Percentiles rank a stretch among this genome's conserved stretches.
Evolutionary conservation across 2,113 vertebrate species (phyloP).

Genomic region (Istiophorus platypterus): DNA sequence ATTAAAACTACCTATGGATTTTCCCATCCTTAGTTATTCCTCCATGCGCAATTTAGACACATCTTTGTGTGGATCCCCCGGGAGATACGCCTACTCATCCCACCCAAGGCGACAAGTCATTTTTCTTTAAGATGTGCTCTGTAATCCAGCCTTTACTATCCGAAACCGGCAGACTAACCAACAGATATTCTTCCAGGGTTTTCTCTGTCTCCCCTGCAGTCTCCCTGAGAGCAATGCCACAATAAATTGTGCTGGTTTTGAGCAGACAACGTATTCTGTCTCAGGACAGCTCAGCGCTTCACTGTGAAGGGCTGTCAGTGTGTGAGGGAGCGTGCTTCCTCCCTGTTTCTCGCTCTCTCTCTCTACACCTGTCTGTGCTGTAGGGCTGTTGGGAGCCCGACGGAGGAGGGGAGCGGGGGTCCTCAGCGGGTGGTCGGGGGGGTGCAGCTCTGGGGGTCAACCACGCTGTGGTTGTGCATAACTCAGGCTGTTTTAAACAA

Average conservation of each 20-base stretch:
- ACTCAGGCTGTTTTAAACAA: slow-evolving; percentile 57
- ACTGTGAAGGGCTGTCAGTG: slow-evolving; percentile 65
- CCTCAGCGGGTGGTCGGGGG: slow-evolving; percentile 37
- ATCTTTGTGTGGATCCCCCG: slow-evolving; percentile 61
- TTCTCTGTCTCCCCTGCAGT: slow-evolving; percentile 48
- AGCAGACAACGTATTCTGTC: slow-evolving; percentile 59
- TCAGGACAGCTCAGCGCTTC: slow-evolving; percentile 65
- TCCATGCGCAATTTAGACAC: slow-evolving; percentile 57
- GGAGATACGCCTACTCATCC: slow-evolving; percentile 69
- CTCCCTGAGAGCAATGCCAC: slow-evolving; percentile 57
- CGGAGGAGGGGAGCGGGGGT: neutral
- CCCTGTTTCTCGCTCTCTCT: slow-evolving; percentile 11
- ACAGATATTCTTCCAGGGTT: slow-evolving; percentile 49
- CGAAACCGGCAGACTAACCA: slow-evolving; percentile 49
- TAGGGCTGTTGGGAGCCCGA: slow-evolving; percentile 20
- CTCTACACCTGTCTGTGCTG: slow-evolving; percentile 1
- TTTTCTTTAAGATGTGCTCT: slow-evolving; percentile 59
- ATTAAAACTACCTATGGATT: slow-evolving; percentile 68
- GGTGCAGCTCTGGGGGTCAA: slow-evolving; percentile 59
- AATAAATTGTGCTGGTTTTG: slow-evolving; percentile 59
- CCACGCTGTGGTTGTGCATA: slow-evolving; percentile 57
- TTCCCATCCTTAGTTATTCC: slow-evolving; percentile 63
- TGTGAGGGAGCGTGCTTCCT: slow-evolving; percentile 51
- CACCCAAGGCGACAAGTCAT: slow-evolving; percentile 57
- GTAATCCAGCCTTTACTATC: slow-evolving; percentile 60